Base-by-base conservation (phyloP, 2,797 vertebrate genomes). In the Hippocampus kuda region DNA sequence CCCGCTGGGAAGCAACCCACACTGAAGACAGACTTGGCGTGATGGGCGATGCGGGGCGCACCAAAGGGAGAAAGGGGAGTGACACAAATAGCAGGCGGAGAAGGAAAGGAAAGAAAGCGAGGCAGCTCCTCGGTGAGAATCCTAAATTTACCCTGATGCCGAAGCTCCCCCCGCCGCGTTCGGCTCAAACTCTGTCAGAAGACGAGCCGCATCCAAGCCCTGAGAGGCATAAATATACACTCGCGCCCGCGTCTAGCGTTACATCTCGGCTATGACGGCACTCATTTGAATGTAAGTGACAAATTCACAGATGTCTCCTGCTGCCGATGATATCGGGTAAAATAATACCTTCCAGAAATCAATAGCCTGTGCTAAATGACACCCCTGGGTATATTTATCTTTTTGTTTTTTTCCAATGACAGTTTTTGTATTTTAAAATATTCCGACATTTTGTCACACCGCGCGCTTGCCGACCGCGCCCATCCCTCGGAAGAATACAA, bases 391-490 rank as follows among this genome's bases (percentile, higher is more conserved):
- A 72, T 74, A 79, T 81, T 69, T 75, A 80, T 83, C 73, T 65
- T 74, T 9, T 38, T 48, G 38, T 30, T 30, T 67, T 38, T 48
- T 42, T 46, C 68, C 74, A 79, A 72, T 79, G 80, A 79, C 13
- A 8, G 24, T 27, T 61, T 61, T 61, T 38, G 59, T 20, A 66
- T 85, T 84, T 61, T 65, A 69, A 48, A 48, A 84, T 83, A 81
- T 84, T 86, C 84, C 69, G 75, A 61, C 71, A 82, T 77, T 87
- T 85, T 82, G 84, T 86, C 81, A 82, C 68, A 66, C 64, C 24
- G 72, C 67, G 70, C 73, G 71, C 73, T 77, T 67, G 79, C 78
- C 71, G 80, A 73, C 77, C 72, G 70, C 71, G 71, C 82, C 68
- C 68, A 71, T 63, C 70, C 74, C 59, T 75, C 63, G 69, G 75